Percentiles rank a stretch among this genome's conserved stretches.
phyloP scores from a whole-genome alignment of 2,888 invertebrate genomes.

The Eupithecia dodoneata region DNA sequence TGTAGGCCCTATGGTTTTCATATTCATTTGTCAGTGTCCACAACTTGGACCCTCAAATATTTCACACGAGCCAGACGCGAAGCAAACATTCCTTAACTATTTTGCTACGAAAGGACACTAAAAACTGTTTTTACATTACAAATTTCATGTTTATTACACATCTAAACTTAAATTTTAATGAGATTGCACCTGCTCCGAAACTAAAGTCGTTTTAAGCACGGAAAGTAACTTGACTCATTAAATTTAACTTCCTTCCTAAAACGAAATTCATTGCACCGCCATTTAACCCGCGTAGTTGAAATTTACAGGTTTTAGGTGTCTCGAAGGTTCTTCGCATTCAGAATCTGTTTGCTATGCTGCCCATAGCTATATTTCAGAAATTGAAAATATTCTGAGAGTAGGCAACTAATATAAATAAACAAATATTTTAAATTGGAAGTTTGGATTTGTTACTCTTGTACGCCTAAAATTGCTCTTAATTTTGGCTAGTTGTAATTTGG shows the following conservation, averaged over 20 bases:
- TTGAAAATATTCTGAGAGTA: not conserved
- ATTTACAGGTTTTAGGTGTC: constrained; percentile 19
- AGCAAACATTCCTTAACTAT: constrained; percentile 4
- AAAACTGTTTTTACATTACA: not conserved
- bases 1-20: not conserved
- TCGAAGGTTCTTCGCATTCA: constrained; percentile 4
- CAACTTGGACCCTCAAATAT: constrained; percentile 8
- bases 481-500: not conserved
- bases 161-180: constrained; percentile 28
- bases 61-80: not conserved
- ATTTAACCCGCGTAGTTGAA: constrained; percentile 22
- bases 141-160: constrained; percentile 12
- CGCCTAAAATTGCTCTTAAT: too few relatives aligned
- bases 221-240: constrained; percentile 33
- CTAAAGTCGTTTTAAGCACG: constrained; percentile 28
- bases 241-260: constrained; percentile 29
- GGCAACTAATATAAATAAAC: not conserved
- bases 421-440: not conserved
- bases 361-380: not conserved
- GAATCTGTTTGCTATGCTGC: not conserved
- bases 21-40: constrained; percentile 11
- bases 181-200: constrained; percentile 31
- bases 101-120: constrained; percentile 1
- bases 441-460: not conserved
- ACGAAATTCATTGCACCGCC: constrained; percentile 17